Evolutionary conservation across 1,140 invertebrate genomes (phyloP), one percentile per base, ranked within the genome.

Genomic region (Atta colombica): DNA sequence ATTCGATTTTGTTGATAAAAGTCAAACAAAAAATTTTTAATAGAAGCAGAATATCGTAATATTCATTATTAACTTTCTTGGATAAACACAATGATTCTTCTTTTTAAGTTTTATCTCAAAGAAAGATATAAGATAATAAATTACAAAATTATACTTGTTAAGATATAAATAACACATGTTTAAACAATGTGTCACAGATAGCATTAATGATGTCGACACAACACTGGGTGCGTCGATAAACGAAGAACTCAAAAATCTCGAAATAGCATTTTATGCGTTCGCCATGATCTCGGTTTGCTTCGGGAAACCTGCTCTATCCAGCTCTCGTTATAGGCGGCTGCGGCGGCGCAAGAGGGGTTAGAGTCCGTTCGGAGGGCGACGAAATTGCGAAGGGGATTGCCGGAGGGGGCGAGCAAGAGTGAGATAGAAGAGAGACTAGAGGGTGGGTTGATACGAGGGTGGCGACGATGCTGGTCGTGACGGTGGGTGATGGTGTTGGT

Each of bases 361-460:
- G 92, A 93, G 89, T 77, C 86, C 80, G 89, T 75, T 89, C 77
- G 89, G 90, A 93, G 92, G 91, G 93, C 90, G 92, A 90, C 39
- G 81, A 85, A 81, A 88, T 90, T 84, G 77, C 91, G 86, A 91
- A 88, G 88, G 90, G 91, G 84, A 90, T 85, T 53, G 90, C 88
- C 88, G 86, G 86, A 84, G 77, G 87, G 86, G 88, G 85, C 75
- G 91, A 88, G 51, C 66, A 28, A 58, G 58, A 21, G 74, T 60
- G 35, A 65, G 82, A 88, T 68, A 86, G 86, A 87, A 77, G 86
- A 86, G 85, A 78, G 89, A 78, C 74, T 86, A 90, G 88, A 72
- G 86, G 90, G 81, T 88, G 66, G 21, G 12, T 69, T 75, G 85
- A 89, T 89, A 87, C 88, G 90, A 90, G 92, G 91, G 88, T 90